phyloP scores from a whole-genome alignment of 1,140 invertebrate species.

The Pogonomyrmex californicus region DNA sequence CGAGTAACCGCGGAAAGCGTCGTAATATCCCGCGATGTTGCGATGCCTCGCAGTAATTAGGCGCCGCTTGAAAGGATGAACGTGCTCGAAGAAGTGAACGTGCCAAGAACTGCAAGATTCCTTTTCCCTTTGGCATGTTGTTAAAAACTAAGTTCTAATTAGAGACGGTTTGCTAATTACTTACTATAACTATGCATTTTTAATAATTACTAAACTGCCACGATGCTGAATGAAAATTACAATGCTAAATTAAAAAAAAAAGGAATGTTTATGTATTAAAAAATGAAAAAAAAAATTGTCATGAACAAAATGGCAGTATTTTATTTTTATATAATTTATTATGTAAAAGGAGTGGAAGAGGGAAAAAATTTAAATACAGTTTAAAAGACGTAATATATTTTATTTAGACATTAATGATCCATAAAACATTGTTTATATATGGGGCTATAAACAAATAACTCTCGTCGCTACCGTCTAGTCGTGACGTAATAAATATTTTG shows the following conservation, averaged over 20 bases:
- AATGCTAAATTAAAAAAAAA: not conserved
- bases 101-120: conserved; percentile 40
- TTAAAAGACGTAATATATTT: conserved; percentile 83
- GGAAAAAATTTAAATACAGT: conserved; percentile 7
- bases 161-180: not conserved
- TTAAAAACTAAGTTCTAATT: conserved; percentile 30
- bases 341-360: not conserved
- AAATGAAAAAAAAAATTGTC: not conserved
- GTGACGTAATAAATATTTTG: conserved; percentile 71
- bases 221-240: not conserved
- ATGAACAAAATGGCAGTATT: too few relatives aligned
- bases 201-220: not conserved
- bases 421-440: conserved; percentile 82
- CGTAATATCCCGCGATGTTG: conserved; percentile 26
- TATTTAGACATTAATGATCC: conserved; percentile 83
- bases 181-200: not conserved
- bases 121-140: conserved; percentile 11
- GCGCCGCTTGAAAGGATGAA: conserved; percentile 49
- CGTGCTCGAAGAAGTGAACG: conserved; percentile 10
- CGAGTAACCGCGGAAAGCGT: conserved; percentile 36
- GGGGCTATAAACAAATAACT: conserved; percentile 82
- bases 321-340: not conserved
- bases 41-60: conserved; percentile 43
- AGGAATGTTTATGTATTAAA: not conserved
- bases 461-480: conserved; percentile 70